A percentile compares a stretch with the other conserved stretches of the same genome.
phyloP scores from a whole-genome alignment of 2,113 vertebrate genomes.

The Spea bombifrons region DNA sequence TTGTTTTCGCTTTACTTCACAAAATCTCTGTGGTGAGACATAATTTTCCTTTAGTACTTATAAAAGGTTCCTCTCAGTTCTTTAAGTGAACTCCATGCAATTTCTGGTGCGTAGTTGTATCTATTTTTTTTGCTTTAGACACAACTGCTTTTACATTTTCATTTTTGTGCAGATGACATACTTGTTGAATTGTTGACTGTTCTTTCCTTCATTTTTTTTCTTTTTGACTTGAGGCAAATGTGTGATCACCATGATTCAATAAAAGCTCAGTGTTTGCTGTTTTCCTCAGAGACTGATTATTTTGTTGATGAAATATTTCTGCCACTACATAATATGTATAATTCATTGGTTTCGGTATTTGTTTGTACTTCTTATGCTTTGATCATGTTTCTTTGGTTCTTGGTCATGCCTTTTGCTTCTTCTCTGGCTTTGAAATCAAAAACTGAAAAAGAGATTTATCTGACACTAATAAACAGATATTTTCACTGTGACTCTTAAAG shows the following conservation, averaged over 20 bases:
- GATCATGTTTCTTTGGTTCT: neutral
- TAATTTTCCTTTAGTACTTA: neutral
- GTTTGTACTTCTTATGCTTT: neutral
- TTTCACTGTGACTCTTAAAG: too few species aligned
- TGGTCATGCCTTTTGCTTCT: neutral
- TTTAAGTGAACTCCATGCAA: neutral
- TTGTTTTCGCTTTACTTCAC: neutral
- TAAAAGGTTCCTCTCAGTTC: neutral
- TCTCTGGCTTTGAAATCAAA: neutral
- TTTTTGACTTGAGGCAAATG: neutral
- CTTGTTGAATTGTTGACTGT: neutral
- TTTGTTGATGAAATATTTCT: neutral
- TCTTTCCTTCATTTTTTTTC: neutral
- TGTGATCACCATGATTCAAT: neutral
- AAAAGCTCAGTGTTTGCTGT: neutral
- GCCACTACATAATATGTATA: neutral
- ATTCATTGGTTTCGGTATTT: neutral
- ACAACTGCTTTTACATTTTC: neutral
- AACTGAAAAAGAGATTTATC: too few species aligned
- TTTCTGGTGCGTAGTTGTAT: neutral
- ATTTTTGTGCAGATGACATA: neutral
- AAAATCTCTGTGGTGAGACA: neutral
- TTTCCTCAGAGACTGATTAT: neutral
- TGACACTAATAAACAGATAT: too few species aligned
- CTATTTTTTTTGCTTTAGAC: neutral